These are phyloP conservation scores for Monodelphis domestica DNA, from an alignment of 2,797 vertebrate species.

Conservation along the genomic window DNA sequence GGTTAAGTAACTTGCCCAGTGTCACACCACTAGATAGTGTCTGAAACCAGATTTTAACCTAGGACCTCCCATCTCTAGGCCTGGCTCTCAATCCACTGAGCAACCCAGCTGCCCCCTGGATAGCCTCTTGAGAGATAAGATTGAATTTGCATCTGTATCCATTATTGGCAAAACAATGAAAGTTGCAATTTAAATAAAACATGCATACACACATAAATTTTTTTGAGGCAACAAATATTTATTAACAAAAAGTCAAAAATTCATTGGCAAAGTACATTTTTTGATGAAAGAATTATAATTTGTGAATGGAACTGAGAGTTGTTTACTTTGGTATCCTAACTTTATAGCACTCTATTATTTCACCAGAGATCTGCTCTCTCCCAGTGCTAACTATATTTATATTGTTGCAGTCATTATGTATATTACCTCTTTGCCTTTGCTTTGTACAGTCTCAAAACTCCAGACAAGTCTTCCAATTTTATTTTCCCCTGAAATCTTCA, in stretches of 20 bases:
- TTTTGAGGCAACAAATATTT: neutral
- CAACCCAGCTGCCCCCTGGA: no score
- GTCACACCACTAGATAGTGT: no score
- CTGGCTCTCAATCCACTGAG: no score
- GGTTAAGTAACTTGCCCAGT: no score
- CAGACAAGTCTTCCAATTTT: neutral
- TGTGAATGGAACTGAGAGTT: neutral
- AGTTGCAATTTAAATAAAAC: no score
- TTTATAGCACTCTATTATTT: neutral
- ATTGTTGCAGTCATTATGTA: neutral
- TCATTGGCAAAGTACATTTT: neutral
- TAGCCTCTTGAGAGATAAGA: no score
- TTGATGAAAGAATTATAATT: neutral
- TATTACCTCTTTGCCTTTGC: neutral
- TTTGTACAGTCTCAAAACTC: neutral
- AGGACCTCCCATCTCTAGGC: no score
- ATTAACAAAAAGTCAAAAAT: neutral
- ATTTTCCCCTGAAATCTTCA: neutral
- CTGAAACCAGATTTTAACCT: no score
- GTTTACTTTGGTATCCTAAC: neutral
- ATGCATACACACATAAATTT: no score
- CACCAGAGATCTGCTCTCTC: neutral
- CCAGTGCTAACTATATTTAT: neutral
- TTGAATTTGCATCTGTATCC: no score
- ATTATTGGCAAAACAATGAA: no score